A percentile compares a stretch with the other conserved stretches of the same genome.
Conservation (phyloP, 2,113 vertebrate species). For the Colinus virginianus region DNA sequence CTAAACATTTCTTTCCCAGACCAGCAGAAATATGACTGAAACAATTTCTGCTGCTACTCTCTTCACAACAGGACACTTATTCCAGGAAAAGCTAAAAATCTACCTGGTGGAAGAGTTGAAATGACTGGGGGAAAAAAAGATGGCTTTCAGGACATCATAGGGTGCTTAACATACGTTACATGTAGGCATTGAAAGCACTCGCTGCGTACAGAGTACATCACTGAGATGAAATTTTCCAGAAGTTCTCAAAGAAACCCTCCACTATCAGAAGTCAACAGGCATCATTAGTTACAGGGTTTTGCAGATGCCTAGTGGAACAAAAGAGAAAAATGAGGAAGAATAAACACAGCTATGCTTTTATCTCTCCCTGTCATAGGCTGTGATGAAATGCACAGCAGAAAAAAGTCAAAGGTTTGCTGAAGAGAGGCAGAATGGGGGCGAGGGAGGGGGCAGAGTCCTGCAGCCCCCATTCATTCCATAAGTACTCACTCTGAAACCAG, state of each 20-base stretch:
- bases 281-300: not conserved
- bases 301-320: not conserved
- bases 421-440: not conserved
- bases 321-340: not conserved
- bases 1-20: not conserved
- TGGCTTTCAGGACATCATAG: not conserved
- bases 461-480: not conserved
- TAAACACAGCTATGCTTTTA: not conserved
- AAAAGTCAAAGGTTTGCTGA: not conserved
- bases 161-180: not conserved
- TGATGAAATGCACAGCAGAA: not conserved
- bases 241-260: not conserved
- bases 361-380: not conserved
- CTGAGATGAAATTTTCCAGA: not conserved
- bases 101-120: not conserved
- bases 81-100: not conserved
- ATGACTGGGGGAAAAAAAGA: not conserved
- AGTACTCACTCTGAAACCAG: conserved; percentile 37
- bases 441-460: not conserved
- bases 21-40: not conserved
- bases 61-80: not conserved
- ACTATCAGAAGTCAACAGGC: not conserved
- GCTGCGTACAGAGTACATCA: not conserved
- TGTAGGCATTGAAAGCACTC: not conserved
- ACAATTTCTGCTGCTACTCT: not conserved